Evolutionary conservation across 2,113 vertebrate species (phyloP).

Genomic region (Daphoenositta chrysoptera): DNA sequence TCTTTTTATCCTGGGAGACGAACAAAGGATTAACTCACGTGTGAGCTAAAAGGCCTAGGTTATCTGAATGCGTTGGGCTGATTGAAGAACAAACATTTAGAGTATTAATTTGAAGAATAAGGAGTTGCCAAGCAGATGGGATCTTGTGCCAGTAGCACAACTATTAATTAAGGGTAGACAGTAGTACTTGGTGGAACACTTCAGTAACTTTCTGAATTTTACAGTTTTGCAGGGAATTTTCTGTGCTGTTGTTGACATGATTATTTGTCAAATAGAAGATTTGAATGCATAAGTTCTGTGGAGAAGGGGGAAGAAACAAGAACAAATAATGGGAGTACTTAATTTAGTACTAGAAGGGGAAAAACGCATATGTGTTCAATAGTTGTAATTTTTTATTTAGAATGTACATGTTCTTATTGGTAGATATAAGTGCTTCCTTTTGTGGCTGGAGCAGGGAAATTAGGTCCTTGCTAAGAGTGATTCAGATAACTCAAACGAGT

Average conservation of each 20-base stretch:
- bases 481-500: not conserved
- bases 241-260: not conserved
- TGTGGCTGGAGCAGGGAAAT: not conserved
- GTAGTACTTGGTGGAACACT: not conserved
- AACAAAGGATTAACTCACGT: not conserved
- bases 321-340: not conserved
- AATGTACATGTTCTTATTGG: not conserved
- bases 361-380: not conserved
- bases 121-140: not conserved
- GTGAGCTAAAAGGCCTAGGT: not conserved
- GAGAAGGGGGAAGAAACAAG: not conserved
- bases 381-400: not conserved
- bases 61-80: not conserved
- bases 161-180: not conserved
- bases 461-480: not conserved
- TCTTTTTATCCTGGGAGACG: not conserved
- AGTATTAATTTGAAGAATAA: not conserved
- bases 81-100: not conserved
- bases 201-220: not conserved
- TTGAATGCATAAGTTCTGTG: accelerated
- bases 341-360: not conserved
- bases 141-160: not conserved
- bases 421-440: not conserved
- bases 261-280: not conserved
- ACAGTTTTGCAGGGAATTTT: not conserved